Base-by-base conservation (phyloP, 2,113 vertebrate species). In the Elephantulus edwardii region DNA sequence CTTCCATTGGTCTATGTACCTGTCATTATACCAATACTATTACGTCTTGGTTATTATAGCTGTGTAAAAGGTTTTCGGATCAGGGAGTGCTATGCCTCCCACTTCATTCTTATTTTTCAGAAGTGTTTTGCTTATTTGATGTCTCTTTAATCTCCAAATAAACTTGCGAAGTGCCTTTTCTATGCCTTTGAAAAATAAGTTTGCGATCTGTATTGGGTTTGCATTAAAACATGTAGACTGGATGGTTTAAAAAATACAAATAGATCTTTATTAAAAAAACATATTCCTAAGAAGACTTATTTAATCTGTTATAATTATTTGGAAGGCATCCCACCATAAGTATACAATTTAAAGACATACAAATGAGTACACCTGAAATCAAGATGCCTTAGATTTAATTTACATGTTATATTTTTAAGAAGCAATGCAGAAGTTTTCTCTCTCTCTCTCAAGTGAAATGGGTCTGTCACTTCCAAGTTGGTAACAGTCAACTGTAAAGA, bases 211-310 rank as follows among this genome's bases (percentile, higher is more conserved):
- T n/a, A n/a, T n/a, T n/a, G n/a, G n/a, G n/a, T n/a, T n/a, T n/a
- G n/a, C n/a, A n/a, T n/a, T n/a, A n/a, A n/a, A n/a, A n/a, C n/a
- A n/a, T n/a, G n/a, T n/a, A 92, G 42, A 89, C 58, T 44, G 79
- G 14, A 72, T 8, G 19, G 5, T 56, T 89, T 96, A 92, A 83
- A n/a, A 80, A 44, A 77, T 9, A 1, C 66, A 80, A 91, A 86
- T 35, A 35, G 33, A 84, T 2, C 42, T 94, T 90, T 88, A 46
- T 70, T 38, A 88, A 77, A 44, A n/a, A 52, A 71, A 54, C 70
- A n/a, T 33, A 30, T 90, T 90, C 40, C 48, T 81, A 83, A 56
- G 87, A 88, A 95, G 86, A 84, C 28, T 24, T 64, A 48, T 83
- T 24, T 46, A 33, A 30, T 91, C 2, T 35, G 71, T 38, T 42